Conservation (phyloP, 1,140 invertebrate species). For the Atta colombica region DNA sequence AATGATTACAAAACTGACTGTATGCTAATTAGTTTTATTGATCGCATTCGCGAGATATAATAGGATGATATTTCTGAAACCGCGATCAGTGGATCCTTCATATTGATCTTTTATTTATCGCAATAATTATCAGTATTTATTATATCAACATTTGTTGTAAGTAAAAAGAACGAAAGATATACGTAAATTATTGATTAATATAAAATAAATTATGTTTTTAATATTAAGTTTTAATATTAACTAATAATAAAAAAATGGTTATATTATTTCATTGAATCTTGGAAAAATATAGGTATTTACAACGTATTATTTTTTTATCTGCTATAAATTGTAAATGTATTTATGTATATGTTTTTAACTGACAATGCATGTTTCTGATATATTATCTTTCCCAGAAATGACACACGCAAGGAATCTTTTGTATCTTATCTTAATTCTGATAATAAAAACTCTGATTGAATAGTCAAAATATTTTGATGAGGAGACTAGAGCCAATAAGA, state of each 20-base stretch:
- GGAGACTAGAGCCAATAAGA: too few species aligned
- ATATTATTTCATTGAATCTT: neutral
- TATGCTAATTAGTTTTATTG: slow-evolving; percentile 15
- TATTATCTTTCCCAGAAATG: neutral
- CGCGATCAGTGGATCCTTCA: neutral
- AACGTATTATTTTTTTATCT: neutral
- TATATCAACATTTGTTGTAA: neutral
- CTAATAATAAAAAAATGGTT: neutral
- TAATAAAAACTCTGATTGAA: slow-evolving; percentile 1
- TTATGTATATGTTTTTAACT: neutral
- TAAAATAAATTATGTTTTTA: neutral
- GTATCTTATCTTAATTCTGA: neutral
- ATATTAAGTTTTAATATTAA: neutral
- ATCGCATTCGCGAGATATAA: neutral
- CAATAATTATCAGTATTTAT: neutral
- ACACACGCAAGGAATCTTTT: neutral
- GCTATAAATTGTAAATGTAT: neutral
- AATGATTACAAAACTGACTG: slow-evolving; percentile 36
- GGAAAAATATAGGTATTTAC: neutral
- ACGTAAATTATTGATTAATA: neutral
- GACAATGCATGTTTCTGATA: neutral
- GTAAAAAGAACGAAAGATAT: neutral
- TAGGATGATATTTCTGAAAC: neutral
- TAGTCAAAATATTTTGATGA: neutral
- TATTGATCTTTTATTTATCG: neutral